phyloP scores from a whole-genome alignment of 2,113 vertebrate genomes.

The Verasper variegatus region DNA sequence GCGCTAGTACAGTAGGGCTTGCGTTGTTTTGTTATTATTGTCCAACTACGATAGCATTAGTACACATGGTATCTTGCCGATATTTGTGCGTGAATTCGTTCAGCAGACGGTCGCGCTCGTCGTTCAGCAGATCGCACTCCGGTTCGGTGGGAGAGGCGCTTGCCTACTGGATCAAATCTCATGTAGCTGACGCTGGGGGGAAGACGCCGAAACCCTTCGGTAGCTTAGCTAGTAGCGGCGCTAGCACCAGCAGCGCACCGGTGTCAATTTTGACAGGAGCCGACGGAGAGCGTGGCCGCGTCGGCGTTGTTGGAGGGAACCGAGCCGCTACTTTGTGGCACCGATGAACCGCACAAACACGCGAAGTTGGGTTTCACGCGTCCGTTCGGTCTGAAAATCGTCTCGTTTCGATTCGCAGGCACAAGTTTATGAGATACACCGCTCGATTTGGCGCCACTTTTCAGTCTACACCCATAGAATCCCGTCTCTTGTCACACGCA shows the following conservation, averaged over 20 bases:
- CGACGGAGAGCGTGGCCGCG: conserved; percentile 56
- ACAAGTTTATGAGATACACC: conserved; percentile 63
- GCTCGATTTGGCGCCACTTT: conserved; percentile 81
- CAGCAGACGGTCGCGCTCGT: background rate
- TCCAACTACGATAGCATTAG: conserved; percentile 10
- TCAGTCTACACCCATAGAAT: conserved; percentile 75
- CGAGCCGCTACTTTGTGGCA: conserved; percentile 30
- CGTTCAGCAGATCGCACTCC: background rate
- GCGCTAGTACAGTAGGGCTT: conserved; percentile 68
- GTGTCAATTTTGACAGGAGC: conserved; percentile 82
- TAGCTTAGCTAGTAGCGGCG: conserved; percentile 64
- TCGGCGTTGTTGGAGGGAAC: conserved; percentile 54
- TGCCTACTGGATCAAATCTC: conserved; percentile 20
- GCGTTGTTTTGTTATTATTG: conserved; percentile 78
- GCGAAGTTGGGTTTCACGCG: background rate
- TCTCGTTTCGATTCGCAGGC: background rate
- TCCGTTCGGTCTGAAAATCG: background rate
- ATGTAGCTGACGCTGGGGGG: conserved; percentile 42
- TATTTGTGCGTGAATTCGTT: background rate
- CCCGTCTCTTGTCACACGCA: conserved; percentile 50
- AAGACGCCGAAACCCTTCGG: conserved; percentile 35
- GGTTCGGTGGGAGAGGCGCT: background rate
- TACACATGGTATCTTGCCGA: conserved; percentile 3
- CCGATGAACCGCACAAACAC: background rate
- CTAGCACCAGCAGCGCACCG: conserved; percentile 73